These are phyloP conservation scores for Fistularia commersonii DNA, from an alignment of 2,797 vertebrate genomes.

Conservation along the genomic window DNA sequence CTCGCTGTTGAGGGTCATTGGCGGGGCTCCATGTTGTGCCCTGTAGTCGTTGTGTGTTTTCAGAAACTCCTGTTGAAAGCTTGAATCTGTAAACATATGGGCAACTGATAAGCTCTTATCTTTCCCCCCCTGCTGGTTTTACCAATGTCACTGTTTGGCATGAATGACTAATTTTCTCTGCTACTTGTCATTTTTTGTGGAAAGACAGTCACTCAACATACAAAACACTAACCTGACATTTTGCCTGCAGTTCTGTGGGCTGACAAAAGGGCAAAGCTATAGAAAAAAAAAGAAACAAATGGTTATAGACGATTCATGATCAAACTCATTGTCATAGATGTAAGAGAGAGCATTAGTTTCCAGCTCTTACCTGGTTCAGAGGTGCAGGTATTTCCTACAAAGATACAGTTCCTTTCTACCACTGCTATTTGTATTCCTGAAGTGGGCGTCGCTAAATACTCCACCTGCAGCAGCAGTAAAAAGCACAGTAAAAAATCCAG, in stretches of 20 bases:
- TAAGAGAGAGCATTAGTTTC: not conserved
- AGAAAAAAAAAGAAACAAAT: constrained; percentile 1
- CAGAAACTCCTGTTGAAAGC: constrained; percentile 64
- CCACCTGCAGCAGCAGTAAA: not conserved
- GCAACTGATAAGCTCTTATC: no score
- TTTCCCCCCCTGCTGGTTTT: no score
- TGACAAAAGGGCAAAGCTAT: constrained; percentile 27
- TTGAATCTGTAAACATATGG: constrained; percentile 25
- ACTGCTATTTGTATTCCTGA: constrained; percentile 22
- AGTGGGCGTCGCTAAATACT: not conserved
- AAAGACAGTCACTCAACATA: not conserved
- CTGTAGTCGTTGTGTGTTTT: constrained; percentile 66
- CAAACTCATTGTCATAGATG: not conserved
- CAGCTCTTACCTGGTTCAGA: constrained; percentile 20
- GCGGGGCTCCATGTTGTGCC: constrained; percentile 30
- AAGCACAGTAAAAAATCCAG: no score
- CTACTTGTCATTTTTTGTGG: not conserved
- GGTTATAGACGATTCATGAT: no score
- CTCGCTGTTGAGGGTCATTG: constrained; percentile 39
- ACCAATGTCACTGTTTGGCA: no score
- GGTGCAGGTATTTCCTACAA: not conserved
- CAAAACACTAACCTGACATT: constrained; percentile 55
- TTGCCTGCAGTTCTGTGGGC: not conserved
- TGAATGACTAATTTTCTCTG: no score
- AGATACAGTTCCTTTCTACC: not conserved